Percentiles rank a stretch among this genome's conserved stretches.
Conservation (phyloP, 2,113 vertebrate species). For the Crotalus viridis region DNA sequence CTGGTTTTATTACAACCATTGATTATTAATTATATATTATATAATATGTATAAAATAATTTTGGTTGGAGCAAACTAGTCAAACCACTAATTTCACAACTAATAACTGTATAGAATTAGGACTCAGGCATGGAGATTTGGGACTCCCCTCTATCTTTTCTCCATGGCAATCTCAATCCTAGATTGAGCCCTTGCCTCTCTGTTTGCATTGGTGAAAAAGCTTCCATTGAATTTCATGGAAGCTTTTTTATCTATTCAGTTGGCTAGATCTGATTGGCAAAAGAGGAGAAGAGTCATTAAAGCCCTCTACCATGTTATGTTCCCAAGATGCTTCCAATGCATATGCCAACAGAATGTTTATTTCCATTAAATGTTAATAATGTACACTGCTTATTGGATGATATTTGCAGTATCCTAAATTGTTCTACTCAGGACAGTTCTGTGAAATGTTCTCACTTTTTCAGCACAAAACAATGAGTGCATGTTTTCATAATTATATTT, state of each 20-base stretch:
- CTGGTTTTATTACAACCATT: background rate
- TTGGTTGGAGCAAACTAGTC: background rate
- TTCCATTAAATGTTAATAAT: background rate
- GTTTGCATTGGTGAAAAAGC: background rate
- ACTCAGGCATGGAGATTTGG: background rate
- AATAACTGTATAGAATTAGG: background rate
- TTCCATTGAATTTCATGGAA: background rate
- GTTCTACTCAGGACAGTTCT: background rate
- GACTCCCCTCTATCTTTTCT: background rate
- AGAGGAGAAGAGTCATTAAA: background rate
- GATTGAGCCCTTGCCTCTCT: background rate
- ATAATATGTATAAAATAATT: background rate
- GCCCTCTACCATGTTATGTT: background rate
- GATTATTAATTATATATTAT: background rate
- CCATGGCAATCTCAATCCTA: background rate
- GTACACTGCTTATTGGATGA: background rate
- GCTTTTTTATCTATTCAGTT: background rate
- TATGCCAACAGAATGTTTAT: background rate
- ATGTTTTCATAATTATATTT: background rate
- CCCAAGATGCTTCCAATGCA: background rate
- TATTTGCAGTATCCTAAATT: background rate
- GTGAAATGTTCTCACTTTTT: background rate
- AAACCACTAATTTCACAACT: background rate
- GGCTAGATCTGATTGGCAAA: background rate
- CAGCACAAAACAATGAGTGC: background rate